Evolutionary conservation across 2,888 invertebrate species (phyloP), one percentile per base, ranked within the genome.

Genomic region (Punctoribates punctum): DNA sequence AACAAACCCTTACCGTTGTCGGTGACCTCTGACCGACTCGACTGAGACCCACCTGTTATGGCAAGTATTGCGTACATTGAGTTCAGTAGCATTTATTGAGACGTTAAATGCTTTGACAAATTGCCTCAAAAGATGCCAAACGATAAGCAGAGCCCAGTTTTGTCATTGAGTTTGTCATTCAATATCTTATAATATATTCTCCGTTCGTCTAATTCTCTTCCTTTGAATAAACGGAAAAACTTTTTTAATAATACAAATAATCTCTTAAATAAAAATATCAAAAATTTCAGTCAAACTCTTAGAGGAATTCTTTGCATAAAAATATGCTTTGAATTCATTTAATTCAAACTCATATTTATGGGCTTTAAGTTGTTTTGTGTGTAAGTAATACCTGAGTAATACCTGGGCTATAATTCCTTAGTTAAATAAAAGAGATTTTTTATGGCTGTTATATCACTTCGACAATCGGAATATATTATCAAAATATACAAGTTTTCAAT

Each of bases 11-110:
- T 62, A 62, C 60, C 27, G 27, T 62, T 62, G 6, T 4, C 6
- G 54, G 60, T 62, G 60, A 65, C 65, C 65, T 65, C 34, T 65
- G 29, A 65, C 65, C 34, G 29, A 34, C 34, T 65, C 27, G 34
- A 65, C 65, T 8, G 5, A 65, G 15, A 65, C 25, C 65, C 65
- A 65, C 65, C 65, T 65, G 65, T 34, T 65, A 65, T 65, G 65
- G 17, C 6, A 25, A 54, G 6, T n/a, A 11, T 11, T 20, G 54
- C 20, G n/a, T 62, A 23, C 23, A 20, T 65, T 34, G 20, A 15
- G 57, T 57, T 25, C 11, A n/a, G 27, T 3, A 65, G 65, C 34
- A n/a, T 65, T 65, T 65, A 65, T 65, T 65, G 65, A 65, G 34
- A 27, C 34, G 65, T 65, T 29, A 65, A 65, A 65, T 65, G 8